phyloP scores from a whole-genome alignment of 2,113 vertebrate species.

The Seriola dumerili region DNA sequence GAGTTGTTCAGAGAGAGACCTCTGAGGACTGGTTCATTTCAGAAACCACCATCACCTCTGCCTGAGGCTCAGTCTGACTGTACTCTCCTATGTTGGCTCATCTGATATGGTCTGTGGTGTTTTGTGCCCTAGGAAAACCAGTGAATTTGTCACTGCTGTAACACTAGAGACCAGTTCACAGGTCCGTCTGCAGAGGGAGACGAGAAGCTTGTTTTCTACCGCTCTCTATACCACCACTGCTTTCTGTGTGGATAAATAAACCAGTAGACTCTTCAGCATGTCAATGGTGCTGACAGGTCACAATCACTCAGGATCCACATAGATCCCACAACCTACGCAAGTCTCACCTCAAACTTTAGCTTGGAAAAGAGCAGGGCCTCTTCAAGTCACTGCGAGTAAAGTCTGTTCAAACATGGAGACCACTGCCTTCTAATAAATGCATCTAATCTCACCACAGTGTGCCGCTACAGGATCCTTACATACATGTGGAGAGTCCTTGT shows the following conservation, averaged over 20 bases:
- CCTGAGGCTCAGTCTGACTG: too few relatives aligned
- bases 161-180: too few relatives aligned
- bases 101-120: too few relatives aligned
- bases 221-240: background rate
- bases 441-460: background rate
- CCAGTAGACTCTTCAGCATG: background rate
- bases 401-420: constrained; percentile 7
- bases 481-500: background rate
- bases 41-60: too few relatives aligned
- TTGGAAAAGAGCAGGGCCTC: background rate
- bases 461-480: background rate
- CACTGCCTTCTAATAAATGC: background rate
- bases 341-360: background rate
- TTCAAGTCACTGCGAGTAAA: too few relatives aligned
- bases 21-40: too few relatives aligned
- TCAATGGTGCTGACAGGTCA: background rate
- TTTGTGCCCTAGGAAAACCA: too few relatives aligned
- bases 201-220: too few relatives aligned
- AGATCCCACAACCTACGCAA: background rate
- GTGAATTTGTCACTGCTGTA: too few relatives aligned
- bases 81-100: too few relatives aligned
- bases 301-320: background rate
- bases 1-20: too few relatives aligned
- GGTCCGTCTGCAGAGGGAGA: too few relatives aligned
- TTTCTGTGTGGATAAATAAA: background rate